A percentile compares a stretch with the other conserved stretches of the same genome.
Conservation (phyloP, 2,797 vertebrate species). For the Chelidonichthys spinosus region DNA sequence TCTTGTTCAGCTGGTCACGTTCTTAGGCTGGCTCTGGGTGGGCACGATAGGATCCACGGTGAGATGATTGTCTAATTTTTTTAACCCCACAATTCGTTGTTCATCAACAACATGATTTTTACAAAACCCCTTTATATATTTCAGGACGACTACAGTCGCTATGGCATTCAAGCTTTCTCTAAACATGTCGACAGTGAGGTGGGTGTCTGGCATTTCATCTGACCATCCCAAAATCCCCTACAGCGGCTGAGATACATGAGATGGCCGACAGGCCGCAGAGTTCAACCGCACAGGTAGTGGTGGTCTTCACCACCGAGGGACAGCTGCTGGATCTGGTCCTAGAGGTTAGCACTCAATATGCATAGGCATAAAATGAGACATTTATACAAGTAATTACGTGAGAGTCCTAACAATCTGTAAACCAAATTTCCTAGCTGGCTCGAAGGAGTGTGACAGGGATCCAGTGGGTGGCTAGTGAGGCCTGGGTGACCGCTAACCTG, state of each 20-base stretch:
- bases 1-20: conserved; percentile 81
- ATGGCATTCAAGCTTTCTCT: conserved; percentile 82
- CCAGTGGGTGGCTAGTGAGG: conserved; percentile 86
- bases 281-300: conserved; percentile 75
- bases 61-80: conserved; percentile 20
- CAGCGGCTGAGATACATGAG: conserved; percentile 52
- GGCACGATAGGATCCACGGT: conserved; percentile 80
- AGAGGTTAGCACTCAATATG: conserved; percentile 60
- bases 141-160: conserved; percentile 82
- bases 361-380: neutral
- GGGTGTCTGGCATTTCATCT: conserved; percentile 83
- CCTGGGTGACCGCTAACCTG: conserved; percentile 81
- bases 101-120: neutral
- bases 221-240: conserved; percentile 75
- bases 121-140: conserved; percentile 14
- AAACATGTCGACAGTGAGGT: conserved; percentile 71
- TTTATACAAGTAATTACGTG: neutral
- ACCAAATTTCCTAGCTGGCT: conserved; percentile 49
- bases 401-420: neutral
- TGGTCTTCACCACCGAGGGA: conserved; percentile 81
- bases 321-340: conserved; percentile 76
- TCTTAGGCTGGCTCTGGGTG: conserved; percentile 84
- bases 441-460: conserved; percentile 75
- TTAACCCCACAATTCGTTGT: neutral
- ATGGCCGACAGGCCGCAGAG: conserved; percentile 75